Evolutionary conservation across 2,113 vertebrate species (phyloP), one percentile per base, ranked within the genome.

Genomic region (Cygnus buccinator): DNA sequence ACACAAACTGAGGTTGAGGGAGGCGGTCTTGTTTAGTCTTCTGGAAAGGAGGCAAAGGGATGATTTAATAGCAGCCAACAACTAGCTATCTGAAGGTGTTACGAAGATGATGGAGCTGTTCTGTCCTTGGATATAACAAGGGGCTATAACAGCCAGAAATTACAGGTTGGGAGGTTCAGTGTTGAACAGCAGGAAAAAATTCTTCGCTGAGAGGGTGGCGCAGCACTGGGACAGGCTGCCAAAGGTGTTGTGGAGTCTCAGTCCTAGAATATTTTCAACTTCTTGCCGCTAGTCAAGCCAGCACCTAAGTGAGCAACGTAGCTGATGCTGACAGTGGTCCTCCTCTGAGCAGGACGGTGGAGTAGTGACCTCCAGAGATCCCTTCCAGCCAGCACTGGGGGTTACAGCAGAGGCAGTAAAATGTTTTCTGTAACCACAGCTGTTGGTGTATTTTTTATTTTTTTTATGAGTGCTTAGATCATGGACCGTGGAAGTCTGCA

Each of bases 371-470:
- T 15, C 20, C 13, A 33, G 63, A 79, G 41, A 46, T 25, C 7
- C 31, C 31, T 73, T 76, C 63, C 48, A 62, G 2, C 13, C 54
- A 72, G 3, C 0, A 2, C 41, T 10, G 1, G 22, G 3, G 0
- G 1, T 13, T 70, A 72, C 43, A 78, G 70, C 75, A 71, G 29
- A 48, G 57, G 13, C 46, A 48, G 62, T 10, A 25, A 20, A 23
- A 9, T 29, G 63, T 7, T 0, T 5, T 35, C 19, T 57, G 9
- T 44, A 82, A 7, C 25, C 67, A 75, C 66, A 58, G 72, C 41
- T 57, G 33, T 4, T 31, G 55, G 10, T 3, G 0, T 65, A 48
- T 59, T n/a, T 68, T 65, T 2, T 13, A 50, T 54, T 31, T 72
- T 65, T 55, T 35, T 85, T 68, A 20, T 17, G 14, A 79, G 13